Conservation (phyloP, 2,888 invertebrate genomes). For the Crioceris asparagi region DNA sequence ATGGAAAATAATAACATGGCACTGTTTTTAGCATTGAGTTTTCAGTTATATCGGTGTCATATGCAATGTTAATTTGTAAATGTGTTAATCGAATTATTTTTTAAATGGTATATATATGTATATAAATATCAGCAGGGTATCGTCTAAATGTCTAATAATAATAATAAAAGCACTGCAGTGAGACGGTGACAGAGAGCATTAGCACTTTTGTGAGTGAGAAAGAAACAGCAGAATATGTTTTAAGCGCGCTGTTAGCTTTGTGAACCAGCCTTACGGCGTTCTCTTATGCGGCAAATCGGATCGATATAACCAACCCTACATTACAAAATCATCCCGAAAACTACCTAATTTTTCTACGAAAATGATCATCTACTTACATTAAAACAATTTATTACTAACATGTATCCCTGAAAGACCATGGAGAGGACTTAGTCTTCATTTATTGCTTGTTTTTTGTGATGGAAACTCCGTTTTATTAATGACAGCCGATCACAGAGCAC, state of each 20-base stretch:
- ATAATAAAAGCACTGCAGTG: slow-evolving; percentile 29
- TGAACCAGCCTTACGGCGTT: slow-evolving; percentile 34
- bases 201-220: too few relatives aligned
- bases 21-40: slow-evolving; percentile 32
- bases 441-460: slow-evolving; percentile 31
- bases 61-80: too few relatives aligned
- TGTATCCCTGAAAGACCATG: slow-evolving; percentile 38
- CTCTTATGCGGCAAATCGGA: slow-evolving; percentile 38
- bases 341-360: background rate
- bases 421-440: slow-evolving; percentile 37
- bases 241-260: slow-evolving; percentile 24
- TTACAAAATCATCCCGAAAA: too few relatives aligned
- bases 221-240: slow-evolving; percentile 26
- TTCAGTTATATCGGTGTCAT: too few relatives aligned
- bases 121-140: slow-evolving; percentile 18
- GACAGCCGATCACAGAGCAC: too few relatives aligned
- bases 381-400: slow-evolving; percentile 36
- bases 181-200: slow-evolving; percentile 27
- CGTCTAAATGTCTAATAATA: slow-evolving; percentile 20
- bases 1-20: slow-evolving; percentile 31
- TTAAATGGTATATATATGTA: slow-evolving; percentile 3
- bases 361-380: slow-evolving; percentile 33
- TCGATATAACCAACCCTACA: too few relatives aligned
- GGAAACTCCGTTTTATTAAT: too few relatives aligned
- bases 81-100: too few relatives aligned